A percentile compares a stretch with the other conserved stretches of the same genome.
These are phyloP conservation scores for Acromyrmex echinatior DNA, from an alignment of 1,140 invertebrate species.

Conservation along the genomic window DNA sequence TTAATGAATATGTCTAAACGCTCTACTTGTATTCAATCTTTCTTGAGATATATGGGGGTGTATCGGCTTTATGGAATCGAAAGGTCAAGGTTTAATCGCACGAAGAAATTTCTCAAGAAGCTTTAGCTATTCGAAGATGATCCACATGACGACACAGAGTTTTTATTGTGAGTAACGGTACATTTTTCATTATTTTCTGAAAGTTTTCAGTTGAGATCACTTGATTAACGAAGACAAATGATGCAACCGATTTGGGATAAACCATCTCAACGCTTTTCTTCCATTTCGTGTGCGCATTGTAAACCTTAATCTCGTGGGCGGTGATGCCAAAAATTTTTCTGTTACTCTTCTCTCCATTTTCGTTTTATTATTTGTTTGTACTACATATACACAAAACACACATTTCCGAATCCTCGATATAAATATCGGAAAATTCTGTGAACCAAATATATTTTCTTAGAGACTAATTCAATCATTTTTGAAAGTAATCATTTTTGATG, in stretches of 20 bases:
- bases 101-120: constrained; percentile 15
- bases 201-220: constrained; percentile 12
- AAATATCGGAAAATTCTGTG: background rate
- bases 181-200: constrained; percentile 47
- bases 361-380: background rate
- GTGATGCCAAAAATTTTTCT: constrained; percentile 2
- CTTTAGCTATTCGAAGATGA: constrained; percentile 10
- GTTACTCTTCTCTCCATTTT: background rate
- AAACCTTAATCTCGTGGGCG: background rate
- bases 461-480: background rate
- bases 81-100: constrained; percentile 42
- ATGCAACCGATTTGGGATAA: constrained; percentile 34
- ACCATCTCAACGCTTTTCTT: constrained; percentile 16
- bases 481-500: background rate
- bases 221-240: constrained; percentile 49
- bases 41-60: background rate
- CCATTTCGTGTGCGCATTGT: background rate
- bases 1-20: constrained; percentile 50
- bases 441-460: background rate
- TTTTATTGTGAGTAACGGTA: background rate
- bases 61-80: background rate
- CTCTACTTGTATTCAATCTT: background rate
- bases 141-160: background rate
- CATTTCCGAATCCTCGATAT: background rate
- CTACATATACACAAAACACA: background rate